Conservation (phyloP, 2,113 vertebrate species). For the Zosterops lateralis region DNA sequence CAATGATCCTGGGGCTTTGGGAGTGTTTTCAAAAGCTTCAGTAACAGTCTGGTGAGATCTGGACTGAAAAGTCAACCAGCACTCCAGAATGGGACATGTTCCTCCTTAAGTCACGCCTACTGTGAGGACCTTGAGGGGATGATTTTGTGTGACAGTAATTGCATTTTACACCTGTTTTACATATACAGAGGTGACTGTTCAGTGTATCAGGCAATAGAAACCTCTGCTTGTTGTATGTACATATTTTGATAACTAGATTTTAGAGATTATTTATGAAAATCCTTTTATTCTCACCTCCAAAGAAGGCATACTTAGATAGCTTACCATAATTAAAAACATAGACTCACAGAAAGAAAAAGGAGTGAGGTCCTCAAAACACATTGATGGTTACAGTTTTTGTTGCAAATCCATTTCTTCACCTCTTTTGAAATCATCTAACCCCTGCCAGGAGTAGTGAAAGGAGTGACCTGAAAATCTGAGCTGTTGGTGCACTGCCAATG, state of each 20-base stretch:
- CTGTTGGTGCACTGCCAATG: background rate
- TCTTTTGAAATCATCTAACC: background rate
- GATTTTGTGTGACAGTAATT: background rate
- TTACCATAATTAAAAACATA: background rate
- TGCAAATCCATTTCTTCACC: background rate
- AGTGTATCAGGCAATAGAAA: background rate
- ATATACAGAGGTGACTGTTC: background rate
- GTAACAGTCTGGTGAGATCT: background rate
- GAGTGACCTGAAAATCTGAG: background rate
- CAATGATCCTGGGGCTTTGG: background rate
- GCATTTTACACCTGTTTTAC: background rate
- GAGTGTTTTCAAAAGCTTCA: background rate
- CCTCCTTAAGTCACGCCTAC: background rate
- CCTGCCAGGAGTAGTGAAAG: background rate
- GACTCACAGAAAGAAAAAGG: background rate
- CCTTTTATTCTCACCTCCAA: background rate
- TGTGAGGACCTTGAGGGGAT: background rate
- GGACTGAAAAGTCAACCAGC: background rate
- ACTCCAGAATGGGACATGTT: background rate
- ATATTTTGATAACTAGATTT: background rate
- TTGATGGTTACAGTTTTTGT: background rate
- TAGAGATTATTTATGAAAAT: background rate
- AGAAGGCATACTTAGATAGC: background rate
- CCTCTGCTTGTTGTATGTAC: background rate
- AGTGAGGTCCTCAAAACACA: background rate